Conservation (phyloP, 1,140 invertebrate species). For the Papilio helenus region DNA sequence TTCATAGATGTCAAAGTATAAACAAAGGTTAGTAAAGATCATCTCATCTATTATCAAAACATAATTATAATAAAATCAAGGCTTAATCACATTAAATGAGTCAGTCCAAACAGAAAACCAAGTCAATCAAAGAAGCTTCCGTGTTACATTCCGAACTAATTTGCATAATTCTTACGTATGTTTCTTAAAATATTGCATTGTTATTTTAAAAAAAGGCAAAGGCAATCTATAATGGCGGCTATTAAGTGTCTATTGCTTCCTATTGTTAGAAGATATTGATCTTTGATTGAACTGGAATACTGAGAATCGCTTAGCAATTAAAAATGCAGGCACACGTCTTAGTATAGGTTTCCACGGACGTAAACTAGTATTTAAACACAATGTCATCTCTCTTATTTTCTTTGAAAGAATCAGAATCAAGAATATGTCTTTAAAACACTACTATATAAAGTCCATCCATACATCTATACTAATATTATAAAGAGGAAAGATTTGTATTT, state of each 20-base stretch:
- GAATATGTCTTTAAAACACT: no score
- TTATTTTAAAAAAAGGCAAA: slow-evolving; percentile 4
- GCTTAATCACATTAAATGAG: slow-evolving; percentile 9
- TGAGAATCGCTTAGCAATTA: not conserved
- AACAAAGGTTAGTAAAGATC: not conserved
- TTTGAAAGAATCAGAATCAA: no score
- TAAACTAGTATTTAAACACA: not conserved
- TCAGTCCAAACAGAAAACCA: not conserved
- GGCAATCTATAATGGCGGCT: not conserved
- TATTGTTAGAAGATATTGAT: slow-evolving; percentile 16
- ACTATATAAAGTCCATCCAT: no score
- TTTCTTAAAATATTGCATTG: slow-evolving; percentile 14
- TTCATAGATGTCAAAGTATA: not conserved
- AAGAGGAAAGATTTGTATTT: no score
- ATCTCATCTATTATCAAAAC: not conserved
- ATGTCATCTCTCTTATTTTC: no score
- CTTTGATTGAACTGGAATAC: not conserved
- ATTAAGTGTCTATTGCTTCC: slow-evolving; percentile 9
- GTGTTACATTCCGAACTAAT: slow-evolving; percentile 29
- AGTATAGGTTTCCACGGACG: not conserved
- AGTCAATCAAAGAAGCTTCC: slow-evolving; percentile 24
- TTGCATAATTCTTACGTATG: slow-evolving; percentile 25
- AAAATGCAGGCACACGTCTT: no score
- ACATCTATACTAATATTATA: no score
- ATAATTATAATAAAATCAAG: slow-evolving; percentile 33